Conservation (phyloP, 2,888 invertebrate genomes). For the Emmelina monodactyla region DNA sequence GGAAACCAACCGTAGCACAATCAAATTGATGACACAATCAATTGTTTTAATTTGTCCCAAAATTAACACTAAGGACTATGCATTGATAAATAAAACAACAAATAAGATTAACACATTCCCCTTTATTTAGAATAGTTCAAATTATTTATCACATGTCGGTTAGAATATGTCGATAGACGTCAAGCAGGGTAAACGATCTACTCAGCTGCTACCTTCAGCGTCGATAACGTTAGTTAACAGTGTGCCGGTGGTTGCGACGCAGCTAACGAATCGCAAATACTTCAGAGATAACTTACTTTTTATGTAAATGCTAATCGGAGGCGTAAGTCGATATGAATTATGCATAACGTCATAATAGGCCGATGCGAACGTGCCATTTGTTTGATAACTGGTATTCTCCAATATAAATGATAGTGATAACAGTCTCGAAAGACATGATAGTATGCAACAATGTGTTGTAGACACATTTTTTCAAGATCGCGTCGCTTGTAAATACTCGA, state of each 20-base stretch:
- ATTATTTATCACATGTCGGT: constrained; percentile 59
- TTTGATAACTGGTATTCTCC: neutral
- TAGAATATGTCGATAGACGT: constrained; percentile 48
- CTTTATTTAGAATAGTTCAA: constrained; percentile 57
- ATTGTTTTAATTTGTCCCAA: neutral
- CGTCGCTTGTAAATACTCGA: neutral
- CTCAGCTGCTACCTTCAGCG: constrained; percentile 19
- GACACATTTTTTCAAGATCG: neutral
- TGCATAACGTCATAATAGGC: constrained; percentile 1
- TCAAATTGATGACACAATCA: neutral
- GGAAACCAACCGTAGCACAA: neutral
- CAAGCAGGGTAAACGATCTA: constrained; percentile 27
- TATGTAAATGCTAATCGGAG: neutral
- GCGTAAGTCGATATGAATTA: neutral
- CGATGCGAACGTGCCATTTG: neutral
- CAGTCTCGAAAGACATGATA: neutral
- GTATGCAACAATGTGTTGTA: neutral
- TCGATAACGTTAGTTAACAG: too few species aligned
- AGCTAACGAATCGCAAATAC: too few species aligned
- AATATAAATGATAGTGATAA: too few species aligned
- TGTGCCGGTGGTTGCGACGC: too few species aligned
- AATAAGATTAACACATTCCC: constrained; percentile 36
- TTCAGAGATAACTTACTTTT: too few species aligned
- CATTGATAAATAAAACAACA: constrained; percentile 22
- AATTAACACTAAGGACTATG: neutral